Evolutionary conservation across 2,888 invertebrate genomes (phyloP), one percentile per base, ranked within the genome.

Genomic region (Drosophila formosana): DNA sequence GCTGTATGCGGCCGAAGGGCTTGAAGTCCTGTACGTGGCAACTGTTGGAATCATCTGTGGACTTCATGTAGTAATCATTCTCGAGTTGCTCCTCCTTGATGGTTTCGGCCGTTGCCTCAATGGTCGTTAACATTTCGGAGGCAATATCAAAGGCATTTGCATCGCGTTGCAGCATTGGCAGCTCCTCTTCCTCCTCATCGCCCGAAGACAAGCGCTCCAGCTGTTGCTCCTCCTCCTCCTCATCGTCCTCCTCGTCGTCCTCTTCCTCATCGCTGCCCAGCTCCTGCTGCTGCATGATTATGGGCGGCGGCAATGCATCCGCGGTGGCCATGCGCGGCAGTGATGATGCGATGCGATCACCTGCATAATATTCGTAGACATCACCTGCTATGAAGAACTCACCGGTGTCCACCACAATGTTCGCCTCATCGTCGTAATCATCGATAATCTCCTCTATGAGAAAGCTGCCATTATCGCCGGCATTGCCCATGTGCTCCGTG

Each of bases 381-480:
- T 91, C 91, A 6, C 90, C 90, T 0, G 90, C 84, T 68, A 90
- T 86, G 28, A 90, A 90, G 45, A 90, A 90, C 66, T 90, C 91
- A 0, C 91, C 90, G 0, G 82, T 82, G 45, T 90, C 90, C 4
- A 90, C 83, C 1, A 90, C 91, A 66, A 90, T 90, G 37, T 90
- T 90, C 11, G 84, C 78, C 32, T 90, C 91, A 57, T 90, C 91
- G 53, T 90, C 91, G 7, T 90, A 89, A 46, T 90, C 91, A 61
- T 90, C 90, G 39, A 91, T 83, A 30, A 90, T 90, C 72, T 90
- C 90, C 55, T 90, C 90, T 30, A 90, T 90, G 3, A 90, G 68
- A 56, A 85, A 90, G 66, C 87, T 90, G 49, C 91, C 90, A 28
- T 79, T 89, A 32, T 84, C 82, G 6, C 68, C 76, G 1, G 65